phyloP scores from a whole-genome alignment of 2,888 invertebrate genomes.

The Spisula solida region DNA sequence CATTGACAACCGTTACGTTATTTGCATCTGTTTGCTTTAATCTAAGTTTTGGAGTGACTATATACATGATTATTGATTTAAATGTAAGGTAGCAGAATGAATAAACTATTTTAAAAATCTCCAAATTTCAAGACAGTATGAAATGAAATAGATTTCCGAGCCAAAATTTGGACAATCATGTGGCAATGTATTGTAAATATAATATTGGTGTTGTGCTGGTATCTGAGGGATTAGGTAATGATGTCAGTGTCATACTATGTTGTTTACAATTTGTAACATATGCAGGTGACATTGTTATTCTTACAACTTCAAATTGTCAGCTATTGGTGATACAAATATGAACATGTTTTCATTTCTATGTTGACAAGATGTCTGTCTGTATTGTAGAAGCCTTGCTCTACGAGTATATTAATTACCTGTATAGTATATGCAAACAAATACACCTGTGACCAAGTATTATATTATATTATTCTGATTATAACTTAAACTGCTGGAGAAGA shows the following conservation, averaged over 20 bases:
- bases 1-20: no score
- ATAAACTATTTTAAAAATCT: no score
- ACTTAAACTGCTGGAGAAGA: no score
- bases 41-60: no score
- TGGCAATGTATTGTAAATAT: background rate
- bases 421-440: no score
- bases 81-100: no score
- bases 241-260: slow-evolving; percentile 32
- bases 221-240: background rate
- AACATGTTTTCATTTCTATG: slow-evolving; percentile 15
- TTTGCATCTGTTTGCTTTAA: no score
- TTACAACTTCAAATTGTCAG: slow-evolving; percentile 22
- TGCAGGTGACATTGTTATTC: slow-evolving; percentile 38
- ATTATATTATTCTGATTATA: no score
- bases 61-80: no score
- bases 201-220: background rate
- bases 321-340: slow-evolving; percentile 12
- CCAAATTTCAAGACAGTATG: no score
- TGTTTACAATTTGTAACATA: background rate
- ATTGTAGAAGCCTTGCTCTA: background rate
- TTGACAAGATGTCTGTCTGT: slow-evolving; percentile 2
- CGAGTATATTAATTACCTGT: background rate
- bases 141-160: background rate
- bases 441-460: no score
- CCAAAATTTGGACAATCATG: background rate